A percentile compares a stretch with the other conserved stretches of the same genome.
Conservation (phyloP, 2,797 vertebrate genomes). For the Corythornis leucogaster region DNA sequence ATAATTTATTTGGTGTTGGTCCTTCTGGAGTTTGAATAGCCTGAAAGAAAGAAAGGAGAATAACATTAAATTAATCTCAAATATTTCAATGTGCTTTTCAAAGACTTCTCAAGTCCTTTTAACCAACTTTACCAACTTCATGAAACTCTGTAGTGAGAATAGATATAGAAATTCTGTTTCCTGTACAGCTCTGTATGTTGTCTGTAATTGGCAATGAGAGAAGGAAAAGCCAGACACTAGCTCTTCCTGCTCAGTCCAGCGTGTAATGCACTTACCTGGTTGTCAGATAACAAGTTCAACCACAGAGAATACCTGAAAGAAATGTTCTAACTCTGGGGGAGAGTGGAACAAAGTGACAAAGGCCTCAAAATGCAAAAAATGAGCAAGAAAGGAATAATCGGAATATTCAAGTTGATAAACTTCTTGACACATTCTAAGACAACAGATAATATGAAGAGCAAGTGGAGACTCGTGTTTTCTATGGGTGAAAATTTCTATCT, state of each 20-base stretch:
- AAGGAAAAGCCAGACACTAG: not conserved
- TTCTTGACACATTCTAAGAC: not conserved
- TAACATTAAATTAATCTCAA: constrained; percentile 16
- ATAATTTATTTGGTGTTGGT: constrained; percentile 98
- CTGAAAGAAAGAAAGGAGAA: constrained; percentile 71
- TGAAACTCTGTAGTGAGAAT: not conserved
- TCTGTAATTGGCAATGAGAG: not conserved
- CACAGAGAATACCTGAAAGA: not conserved
- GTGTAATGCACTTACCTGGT: not conserved
- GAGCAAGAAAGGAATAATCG: not conserved
- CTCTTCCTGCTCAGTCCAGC: not conserved
- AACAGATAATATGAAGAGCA: not conserved
- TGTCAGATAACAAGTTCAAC: not conserved
- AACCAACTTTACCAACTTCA: not conserved
- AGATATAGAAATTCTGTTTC: not conserved
- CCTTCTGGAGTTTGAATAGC: constrained; percentile 82
- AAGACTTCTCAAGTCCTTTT: not conserved
- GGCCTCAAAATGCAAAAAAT: not conserved
- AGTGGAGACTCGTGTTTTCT: not conserved
- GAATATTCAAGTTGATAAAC: not conserved
- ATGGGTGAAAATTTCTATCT: not conserved
- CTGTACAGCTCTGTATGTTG: not conserved
- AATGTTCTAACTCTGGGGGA: not conserved
- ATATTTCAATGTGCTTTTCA: not conserved
- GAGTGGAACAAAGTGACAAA: not conserved